Conservation (phyloP, 2,113 vertebrate species). For the Syngnathus typhle region DNA sequence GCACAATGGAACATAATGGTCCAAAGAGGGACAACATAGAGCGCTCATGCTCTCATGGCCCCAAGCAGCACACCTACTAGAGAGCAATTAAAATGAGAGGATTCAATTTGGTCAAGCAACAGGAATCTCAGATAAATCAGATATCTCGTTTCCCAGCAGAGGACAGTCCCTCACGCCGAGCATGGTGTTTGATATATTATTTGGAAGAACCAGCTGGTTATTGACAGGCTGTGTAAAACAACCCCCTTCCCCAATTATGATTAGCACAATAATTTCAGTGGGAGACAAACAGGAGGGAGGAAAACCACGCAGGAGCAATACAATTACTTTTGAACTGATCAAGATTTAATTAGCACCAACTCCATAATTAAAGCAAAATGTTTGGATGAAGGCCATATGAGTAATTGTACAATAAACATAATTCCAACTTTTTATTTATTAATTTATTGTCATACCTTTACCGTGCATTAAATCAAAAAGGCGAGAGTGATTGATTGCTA, state of each 20-base stretch:
- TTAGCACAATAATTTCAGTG: slow-evolving; percentile 55
- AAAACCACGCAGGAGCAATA: slow-evolving; percentile 85
- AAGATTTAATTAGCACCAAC: slow-evolving; percentile 99
- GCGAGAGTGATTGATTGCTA: too few relatives aligned
- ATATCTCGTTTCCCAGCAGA: slow-evolving; percentile 68
- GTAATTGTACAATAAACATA: background rate
- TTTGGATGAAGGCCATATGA: slow-evolving; percentile 79
- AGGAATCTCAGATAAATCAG: slow-evolving; percentile 72
- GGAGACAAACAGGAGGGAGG: slow-evolving; percentile 35
- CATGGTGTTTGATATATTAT: slow-evolving; percentile 67
- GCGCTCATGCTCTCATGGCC: slow-evolving; percentile 59
- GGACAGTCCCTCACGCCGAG: slow-evolving; percentile 49
- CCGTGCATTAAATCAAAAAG: background rate
- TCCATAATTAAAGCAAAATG: slow-evolving; percentile 97
- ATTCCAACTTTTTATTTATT: background rate
- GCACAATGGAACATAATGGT: slow-evolving; percentile 64
- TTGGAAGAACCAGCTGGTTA: slow-evolving; percentile 65
- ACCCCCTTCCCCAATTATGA: slow-evolving; percentile 36
- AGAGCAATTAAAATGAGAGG: slow-evolving; percentile 77
- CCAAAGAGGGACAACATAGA: slow-evolving; percentile 58
- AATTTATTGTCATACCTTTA: background rate
- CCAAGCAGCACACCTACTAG: slow-evolving; percentile 68
- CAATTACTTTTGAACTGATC: slow-evolving; percentile 98
- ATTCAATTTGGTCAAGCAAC: slow-evolving; percentile 77
- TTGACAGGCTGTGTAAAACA: slow-evolving; percentile 51